phyloP scores from a whole-genome alignment of 2,113 vertebrate species.

The Corythornis madagascariensis region DNA sequence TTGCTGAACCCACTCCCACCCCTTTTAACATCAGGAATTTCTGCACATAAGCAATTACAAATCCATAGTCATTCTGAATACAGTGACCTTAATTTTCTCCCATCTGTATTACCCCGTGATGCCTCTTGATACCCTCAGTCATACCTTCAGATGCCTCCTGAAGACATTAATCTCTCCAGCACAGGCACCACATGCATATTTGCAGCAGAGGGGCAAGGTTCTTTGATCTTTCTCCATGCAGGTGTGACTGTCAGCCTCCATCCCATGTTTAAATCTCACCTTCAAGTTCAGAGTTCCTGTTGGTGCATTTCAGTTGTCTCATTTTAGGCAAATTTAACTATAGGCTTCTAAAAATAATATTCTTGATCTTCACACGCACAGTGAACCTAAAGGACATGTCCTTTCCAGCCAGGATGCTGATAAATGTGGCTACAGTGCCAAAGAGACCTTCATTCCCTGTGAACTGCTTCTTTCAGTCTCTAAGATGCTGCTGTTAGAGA shows the following conservation, averaged over 20 bases:
- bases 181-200: fast-evolving
- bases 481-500: conserved; percentile 50
- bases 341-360: neutral
- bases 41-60: neutral
- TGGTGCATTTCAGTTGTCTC: neutral
- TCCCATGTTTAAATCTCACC: neutral
- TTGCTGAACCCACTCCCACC: neutral
- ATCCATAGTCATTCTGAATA: neutral
- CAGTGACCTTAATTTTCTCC: neutral
- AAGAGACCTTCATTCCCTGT: conserved; percentile 21
- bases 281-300: neutral
- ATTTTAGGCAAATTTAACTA: neutral
- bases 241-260: neutral
- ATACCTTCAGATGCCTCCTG: neutral
- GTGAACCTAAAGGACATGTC: neutral
- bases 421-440: conserved; percentile 25
- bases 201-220: neutral
- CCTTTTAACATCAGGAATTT: neutral
- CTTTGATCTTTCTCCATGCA: neutral
- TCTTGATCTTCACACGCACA: neutral
- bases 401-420: conserved; percentile 24
- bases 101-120: fast-evolving
- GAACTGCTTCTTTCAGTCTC: conserved; percentile 55
- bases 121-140: neutral
- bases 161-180: neutral